Base-by-base conservation (phyloP, 2,113 vertebrate species). In the Hyla sarda region DNA sequence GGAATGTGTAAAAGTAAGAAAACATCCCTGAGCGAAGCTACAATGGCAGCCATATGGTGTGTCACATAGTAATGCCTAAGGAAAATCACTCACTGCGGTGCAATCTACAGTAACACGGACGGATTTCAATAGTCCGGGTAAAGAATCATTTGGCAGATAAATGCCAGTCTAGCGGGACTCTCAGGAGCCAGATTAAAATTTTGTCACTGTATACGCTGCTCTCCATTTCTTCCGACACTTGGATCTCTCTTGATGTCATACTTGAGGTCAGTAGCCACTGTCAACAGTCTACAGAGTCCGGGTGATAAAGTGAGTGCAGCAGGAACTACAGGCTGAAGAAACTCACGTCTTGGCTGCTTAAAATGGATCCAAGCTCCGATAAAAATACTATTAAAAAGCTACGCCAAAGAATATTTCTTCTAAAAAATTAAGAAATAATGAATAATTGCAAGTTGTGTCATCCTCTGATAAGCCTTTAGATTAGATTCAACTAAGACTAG, bases 121-220 rank as follows among this genome's bases (percentile, higher is more conserved):
- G 14, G 5, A 19, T 19, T 54, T 5, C 60, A 62, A 28, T 62
- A 62, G 28, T 62, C 62, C 28, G 17, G 62, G 62, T 5, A n/a
- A 13, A 67, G 62, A 67, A 5, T 67, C 28, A 16, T 32, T 25
- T 32, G 28, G 28, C 25, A 67, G 62, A 67, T 67, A 25, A 30
- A 65, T 65, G 60, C 10, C 19, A 65, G n/a, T n/a, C n/a, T n/a
- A n/a, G 41, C 41, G 3, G 8, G 28, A 67, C 62, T 67, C 30
- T 67, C 62, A 67, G 62, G 62, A 67, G 62, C 62, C 62, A 67
- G 62, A 67, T 67, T 67, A 67, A 67, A 1, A 67, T 25, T 8
- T 3, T 67, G 62, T 67, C 62, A 67, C 62, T 67, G 28, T 32
- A 67, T 32, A 30, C 1, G 62, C 25, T 16, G 25, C 28, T 67